phyloP scores from a whole-genome alignment of 2,797 vertebrate species.

The Babyrousa celebensis region DNA sequence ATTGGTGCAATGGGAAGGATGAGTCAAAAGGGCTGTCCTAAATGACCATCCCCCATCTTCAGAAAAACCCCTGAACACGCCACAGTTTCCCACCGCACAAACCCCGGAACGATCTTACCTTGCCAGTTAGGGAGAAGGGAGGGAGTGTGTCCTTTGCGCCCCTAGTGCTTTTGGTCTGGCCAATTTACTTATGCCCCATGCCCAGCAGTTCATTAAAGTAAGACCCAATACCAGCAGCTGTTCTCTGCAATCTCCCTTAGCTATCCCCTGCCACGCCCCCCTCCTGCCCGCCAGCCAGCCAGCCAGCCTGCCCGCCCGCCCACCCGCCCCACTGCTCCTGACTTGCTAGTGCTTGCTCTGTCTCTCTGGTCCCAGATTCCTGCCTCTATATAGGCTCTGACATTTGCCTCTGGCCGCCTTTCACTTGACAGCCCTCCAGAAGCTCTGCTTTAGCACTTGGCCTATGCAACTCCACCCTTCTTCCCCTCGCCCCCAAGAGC shows the following conservation, averaged over 20 bases:
- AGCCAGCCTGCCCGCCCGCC: constrained; percentile 73
- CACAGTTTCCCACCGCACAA: constrained; percentile 61
- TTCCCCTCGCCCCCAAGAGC: constrained; percentile 8
- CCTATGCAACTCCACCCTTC: constrained; percentile 62
- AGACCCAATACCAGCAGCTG: constrained; percentile 83
- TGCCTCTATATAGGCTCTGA: constrained; percentile 86
- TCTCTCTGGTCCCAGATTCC: constrained; percentile 83
- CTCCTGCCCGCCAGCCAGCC: constrained; percentile 76
- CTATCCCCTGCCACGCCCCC: constrained; percentile 78
- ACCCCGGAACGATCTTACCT: constrained; percentile 79
- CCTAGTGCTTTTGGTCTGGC: constrained; percentile 73
- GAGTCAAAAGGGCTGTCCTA: neutral
- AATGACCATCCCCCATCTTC: constrained; percentile 1
- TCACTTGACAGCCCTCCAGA: constrained; percentile 82
- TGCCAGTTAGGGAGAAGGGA: constrained; percentile 64
- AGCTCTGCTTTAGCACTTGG: constrained; percentile 72
- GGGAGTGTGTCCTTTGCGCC: constrained; percentile 62
- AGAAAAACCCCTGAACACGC: constrained; percentile 61
- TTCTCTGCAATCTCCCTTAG: constrained; percentile 82
- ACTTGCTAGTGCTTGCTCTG: constrained; percentile 85
- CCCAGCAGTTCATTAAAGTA: constrained; percentile 79
- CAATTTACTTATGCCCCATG: constrained; percentile 76
- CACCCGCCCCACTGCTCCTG: constrained; percentile 75
- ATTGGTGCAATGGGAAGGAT: constrained; percentile 54
- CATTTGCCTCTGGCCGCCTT: constrained; percentile 84